Percentiles rank a stretch among this genome's conserved stretches.
These are phyloP conservation scores for Drosophila nr. medialis DNA, from an alignment of 2,888 invertebrate species.

Conservation along the genomic window DNA sequence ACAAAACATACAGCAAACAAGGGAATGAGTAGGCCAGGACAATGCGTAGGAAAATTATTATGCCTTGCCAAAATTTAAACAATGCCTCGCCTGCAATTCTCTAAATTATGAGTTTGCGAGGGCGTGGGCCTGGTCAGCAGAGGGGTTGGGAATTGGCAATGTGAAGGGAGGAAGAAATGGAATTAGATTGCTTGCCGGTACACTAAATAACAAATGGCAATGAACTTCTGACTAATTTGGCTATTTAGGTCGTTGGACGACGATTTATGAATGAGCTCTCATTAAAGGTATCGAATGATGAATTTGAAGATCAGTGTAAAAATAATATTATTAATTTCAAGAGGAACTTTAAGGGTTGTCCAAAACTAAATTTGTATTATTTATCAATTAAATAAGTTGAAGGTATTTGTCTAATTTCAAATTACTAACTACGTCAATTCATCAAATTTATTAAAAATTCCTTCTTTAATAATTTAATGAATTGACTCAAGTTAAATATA, in stretches of 20 bases:
- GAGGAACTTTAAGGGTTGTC: not conserved
- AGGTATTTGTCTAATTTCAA: not conserved
- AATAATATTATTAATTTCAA: not conserved
- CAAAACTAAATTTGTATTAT: accelerated
- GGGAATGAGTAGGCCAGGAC: conserved; percentile 18
- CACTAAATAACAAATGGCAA: conserved; percentile 41
- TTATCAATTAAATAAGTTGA: not conserved
- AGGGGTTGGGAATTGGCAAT: not conserved
- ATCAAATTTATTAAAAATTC: not conserved
- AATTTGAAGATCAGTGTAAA: not conserved
- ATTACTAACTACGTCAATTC: not conserved
- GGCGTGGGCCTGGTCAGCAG: conserved; percentile 14
- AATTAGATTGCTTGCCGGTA: conserved; percentile 45
- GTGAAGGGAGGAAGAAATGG: not conserved
- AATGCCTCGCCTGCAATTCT: conserved; percentile 55
- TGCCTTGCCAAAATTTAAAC: conserved; percentile 78
- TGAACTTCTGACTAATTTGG: conserved; percentile 43
- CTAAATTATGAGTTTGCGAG: conserved; percentile 58
- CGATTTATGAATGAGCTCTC: not conserved
- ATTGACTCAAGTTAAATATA: not conserved
- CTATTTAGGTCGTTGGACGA: conserved; percentile 22
- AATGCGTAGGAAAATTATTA: conserved; percentile 73
- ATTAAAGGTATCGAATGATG: not conserved
- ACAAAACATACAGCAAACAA: conserved; percentile 20
- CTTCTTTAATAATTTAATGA: not conserved